A percentile compares a stretch with the other conserved stretches of the same genome.
These are phyloP conservation scores for Gonatopus flavifemur DNA, from an alignment of 1,140 invertebrate species.

Conservation along the genomic window DNA sequence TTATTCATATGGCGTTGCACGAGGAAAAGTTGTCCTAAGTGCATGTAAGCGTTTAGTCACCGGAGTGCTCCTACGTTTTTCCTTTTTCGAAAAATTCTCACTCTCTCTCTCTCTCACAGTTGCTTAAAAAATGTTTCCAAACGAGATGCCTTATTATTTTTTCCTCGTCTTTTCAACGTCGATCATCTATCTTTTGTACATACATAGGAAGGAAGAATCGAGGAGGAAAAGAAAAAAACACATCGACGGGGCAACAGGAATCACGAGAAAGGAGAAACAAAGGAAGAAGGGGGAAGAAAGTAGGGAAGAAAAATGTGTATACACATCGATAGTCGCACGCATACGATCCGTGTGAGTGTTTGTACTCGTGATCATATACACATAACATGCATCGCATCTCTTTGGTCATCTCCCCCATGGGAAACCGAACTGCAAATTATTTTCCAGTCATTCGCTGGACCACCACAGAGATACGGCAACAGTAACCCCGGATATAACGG, in stretches of 20 bases:
- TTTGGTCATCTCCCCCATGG: slow-evolving; percentile 32
- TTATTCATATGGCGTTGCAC: slow-evolving; percentile 56
- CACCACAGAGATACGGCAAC: no score
- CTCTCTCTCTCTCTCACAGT: not conserved
- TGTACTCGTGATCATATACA: slow-evolving; percentile 1
- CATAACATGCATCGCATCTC: not conserved
- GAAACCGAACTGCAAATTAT: slow-evolving; percentile 35
- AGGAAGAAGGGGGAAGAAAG: not conserved
- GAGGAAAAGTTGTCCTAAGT: slow-evolving; percentile 51
- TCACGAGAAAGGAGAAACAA: not conserved
- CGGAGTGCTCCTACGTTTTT: slow-evolving; percentile 37
- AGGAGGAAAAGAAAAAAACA: not conserved
- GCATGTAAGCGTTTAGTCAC: slow-evolving; percentile 51
- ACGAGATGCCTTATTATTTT: slow-evolving; percentile 28
- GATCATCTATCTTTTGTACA: no score
- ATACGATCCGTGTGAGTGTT: not conserved
- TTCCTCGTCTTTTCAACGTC: slow-evolving; percentile 1
- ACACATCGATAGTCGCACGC: not conserved
- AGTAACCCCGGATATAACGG: slow-evolving; percentile 40
- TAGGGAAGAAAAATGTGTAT: not conserved
- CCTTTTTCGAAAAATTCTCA: not conserved
- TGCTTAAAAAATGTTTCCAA: no score
- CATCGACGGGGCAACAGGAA: not conserved
- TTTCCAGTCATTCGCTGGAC: slow-evolving; percentile 32
- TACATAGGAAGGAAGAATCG: no score